Conservation (phyloP, 2,888 invertebrate species). For the Aleiodes leptofemur region DNA sequence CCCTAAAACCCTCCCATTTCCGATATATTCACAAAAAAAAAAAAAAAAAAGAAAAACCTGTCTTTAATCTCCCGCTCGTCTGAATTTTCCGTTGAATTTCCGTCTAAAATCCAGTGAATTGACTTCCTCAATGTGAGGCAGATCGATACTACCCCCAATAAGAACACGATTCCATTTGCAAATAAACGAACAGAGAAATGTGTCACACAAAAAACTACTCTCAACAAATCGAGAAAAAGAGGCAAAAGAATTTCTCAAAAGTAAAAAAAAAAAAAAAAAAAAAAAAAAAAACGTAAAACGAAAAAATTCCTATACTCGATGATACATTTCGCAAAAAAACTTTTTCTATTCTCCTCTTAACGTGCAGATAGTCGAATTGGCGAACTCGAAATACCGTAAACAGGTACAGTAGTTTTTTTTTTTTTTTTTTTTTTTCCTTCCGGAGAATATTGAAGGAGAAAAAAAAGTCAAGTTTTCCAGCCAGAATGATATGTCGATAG, state of each 20-base stretch:
- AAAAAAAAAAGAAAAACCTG: too few species aligned
- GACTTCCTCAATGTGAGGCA: too few species aligned
- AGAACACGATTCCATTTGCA: too few species aligned
- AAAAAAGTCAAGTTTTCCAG: conserved; percentile 31
- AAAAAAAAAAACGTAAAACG: not conserved
- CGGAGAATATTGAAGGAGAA: not conserved
- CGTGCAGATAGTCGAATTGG: not conserved
- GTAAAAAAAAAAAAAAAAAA: not conserved
- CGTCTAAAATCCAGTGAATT: too few species aligned
- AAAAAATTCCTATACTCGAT: not conserved
- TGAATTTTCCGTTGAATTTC: too few species aligned
- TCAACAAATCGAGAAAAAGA: too few species aligned
- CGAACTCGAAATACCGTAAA: not conserved
- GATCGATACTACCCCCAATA: too few species aligned
- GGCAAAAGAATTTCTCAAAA: not conserved
- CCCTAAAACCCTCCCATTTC: too few species aligned
- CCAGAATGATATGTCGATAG: conserved; percentile 47
- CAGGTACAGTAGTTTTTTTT: not conserved
- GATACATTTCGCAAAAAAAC: not conserved
- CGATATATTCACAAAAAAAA: too few species aligned
- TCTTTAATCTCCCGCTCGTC: too few species aligned
- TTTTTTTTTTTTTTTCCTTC: not conserved
- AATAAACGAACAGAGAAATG: too few species aligned
- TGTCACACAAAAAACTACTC: too few species aligned
- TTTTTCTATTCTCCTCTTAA: not conserved